Evolutionary conservation across 2,888 invertebrate genomes (phyloP).

Genomic region (Ferdinandea cuprea): DNA sequence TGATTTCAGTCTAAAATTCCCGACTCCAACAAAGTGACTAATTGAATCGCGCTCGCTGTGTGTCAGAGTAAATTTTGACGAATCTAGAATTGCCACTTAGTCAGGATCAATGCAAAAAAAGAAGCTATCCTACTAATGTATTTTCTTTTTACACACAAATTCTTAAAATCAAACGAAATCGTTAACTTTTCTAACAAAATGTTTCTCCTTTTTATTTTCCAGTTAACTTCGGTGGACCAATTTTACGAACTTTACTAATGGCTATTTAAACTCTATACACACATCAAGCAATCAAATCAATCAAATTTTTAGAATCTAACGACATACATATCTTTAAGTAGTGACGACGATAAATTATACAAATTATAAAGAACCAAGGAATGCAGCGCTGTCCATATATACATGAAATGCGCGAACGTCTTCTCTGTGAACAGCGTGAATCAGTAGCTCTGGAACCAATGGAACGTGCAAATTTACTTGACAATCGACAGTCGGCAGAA

Average conservation of each 20-base stretch:
- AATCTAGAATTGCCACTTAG: too few species aligned
- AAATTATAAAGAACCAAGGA: constrained; percentile 76
- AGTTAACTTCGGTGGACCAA: constrained; percentile 71
- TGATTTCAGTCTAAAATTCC: too few species aligned
- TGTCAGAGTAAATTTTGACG: too few species aligned
- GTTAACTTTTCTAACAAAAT: not conserved
- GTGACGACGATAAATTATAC: constrained; percentile 36
- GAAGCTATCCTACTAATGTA: too few species aligned
- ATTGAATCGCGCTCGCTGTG: too few species aligned
- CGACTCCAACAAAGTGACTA: too few species aligned
- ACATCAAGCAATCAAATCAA: constrained; percentile 31
- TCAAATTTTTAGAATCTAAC: not conserved
- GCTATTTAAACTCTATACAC: constrained; percentile 47
- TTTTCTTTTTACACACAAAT: not conserved
- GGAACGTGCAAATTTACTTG: constrained; percentile 84
- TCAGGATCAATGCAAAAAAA: too few species aligned
- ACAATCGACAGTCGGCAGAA: constrained; percentile 83
- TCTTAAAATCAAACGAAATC: too few species aligned
- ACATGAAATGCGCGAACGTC: constrained; percentile 96
- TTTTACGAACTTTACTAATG: constrained; percentile 56
- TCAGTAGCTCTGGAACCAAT: constrained; percentile 87
- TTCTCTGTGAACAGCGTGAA: constrained; percentile 89
- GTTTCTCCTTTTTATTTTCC: constrained; percentile 37
- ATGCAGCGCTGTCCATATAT: constrained; percentile 92
- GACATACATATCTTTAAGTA: constrained; percentile 46